A percentile compares a stretch with the other conserved stretches of the same genome.
These are phyloP conservation scores for Bucco capensis DNA, from an alignment of 2,113 vertebrate species.

Conservation along the genomic window DNA sequence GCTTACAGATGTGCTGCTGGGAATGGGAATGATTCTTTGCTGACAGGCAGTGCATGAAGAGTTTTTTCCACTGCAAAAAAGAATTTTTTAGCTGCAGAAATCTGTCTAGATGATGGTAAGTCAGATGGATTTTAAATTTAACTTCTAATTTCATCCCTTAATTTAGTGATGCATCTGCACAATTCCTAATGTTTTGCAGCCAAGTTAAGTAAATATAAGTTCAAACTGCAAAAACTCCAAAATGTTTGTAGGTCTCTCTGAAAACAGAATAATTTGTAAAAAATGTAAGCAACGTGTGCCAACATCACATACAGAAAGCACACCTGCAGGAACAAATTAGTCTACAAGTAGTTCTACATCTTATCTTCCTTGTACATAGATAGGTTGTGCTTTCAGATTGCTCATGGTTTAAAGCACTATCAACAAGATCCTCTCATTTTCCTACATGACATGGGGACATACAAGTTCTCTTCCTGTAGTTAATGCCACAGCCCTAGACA, in stretches of 20 bases:
- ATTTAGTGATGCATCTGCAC: not conserved
- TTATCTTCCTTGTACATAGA: not conserved
- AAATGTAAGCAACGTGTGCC: not conserved
- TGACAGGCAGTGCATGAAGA: slow-evolving; percentile 65
- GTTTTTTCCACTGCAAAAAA: slow-evolving; percentile 70
- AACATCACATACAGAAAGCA: not conserved
- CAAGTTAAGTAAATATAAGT: not conserved
- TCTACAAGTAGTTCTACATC: not conserved
- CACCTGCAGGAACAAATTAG: not conserved
- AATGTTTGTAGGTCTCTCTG: not conserved
- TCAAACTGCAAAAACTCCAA: not conserved
- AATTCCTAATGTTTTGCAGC: not conserved
- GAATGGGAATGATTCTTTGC: slow-evolving; percentile 65
- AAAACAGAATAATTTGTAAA: not conserved
- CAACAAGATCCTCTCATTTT: not conserved
- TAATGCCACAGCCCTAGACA: not conserved
- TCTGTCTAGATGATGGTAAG: slow-evolving; percentile 65
- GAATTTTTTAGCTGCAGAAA: not conserved
- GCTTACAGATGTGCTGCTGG: slow-evolving; percentile 64
- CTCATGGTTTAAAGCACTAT: not conserved
- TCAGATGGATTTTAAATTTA: not conserved
- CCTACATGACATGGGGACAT: not conserved
- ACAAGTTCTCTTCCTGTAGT: not conserved
- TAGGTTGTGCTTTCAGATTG: not conserved
- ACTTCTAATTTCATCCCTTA: not conserved